A percentile compares a stretch with the other conserved stretches of the same genome.
Conservation (phyloP, 1,140 invertebrate genomes). For the Caerostris darwini region DNA sequence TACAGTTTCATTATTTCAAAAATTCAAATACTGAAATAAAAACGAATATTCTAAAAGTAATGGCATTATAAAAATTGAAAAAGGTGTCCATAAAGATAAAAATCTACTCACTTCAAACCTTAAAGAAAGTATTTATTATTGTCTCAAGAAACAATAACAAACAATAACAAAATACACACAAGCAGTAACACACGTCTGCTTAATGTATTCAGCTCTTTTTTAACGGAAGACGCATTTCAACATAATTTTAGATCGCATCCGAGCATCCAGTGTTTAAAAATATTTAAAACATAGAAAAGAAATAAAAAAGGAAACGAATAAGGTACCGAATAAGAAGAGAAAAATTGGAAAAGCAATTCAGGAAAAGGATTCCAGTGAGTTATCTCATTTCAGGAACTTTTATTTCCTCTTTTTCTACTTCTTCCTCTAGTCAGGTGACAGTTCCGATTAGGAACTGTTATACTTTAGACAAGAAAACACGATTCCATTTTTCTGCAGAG, state of each 20-base stretch:
- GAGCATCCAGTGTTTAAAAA: conserved; percentile 2
- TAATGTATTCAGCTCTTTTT: conserved; percentile 9
- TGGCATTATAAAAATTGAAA: no score
- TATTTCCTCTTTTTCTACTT: not conserved
- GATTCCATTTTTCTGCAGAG: conserved; percentile 45
- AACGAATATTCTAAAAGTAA: no score
- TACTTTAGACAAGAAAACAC: conserved; percentile 35
- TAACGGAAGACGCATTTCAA: conserved; percentile 8
- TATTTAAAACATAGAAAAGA: conserved; percentile 21
- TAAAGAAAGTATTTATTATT: not conserved
- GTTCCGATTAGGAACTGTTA: conserved; percentile 60
- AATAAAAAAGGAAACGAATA: not conserved
- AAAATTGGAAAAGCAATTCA: conserved; percentile 66
- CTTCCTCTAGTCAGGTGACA: conserved; percentile 13
- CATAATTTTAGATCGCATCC: conserved; percentile 43
- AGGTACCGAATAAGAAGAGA: not conserved
- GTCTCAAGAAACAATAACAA: not conserved
- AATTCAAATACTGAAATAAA: no score
- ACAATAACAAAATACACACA: not conserved
- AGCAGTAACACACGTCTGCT: not conserved
- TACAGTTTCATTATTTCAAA: no score
- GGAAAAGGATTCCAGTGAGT: conserved; percentile 49
- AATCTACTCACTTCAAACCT: no score
- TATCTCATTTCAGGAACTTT: conserved; percentile 50
- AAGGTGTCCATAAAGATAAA: no score